Conservation (phyloP, 2,113 vertebrate species). For the Zootoca vivipara region DNA sequence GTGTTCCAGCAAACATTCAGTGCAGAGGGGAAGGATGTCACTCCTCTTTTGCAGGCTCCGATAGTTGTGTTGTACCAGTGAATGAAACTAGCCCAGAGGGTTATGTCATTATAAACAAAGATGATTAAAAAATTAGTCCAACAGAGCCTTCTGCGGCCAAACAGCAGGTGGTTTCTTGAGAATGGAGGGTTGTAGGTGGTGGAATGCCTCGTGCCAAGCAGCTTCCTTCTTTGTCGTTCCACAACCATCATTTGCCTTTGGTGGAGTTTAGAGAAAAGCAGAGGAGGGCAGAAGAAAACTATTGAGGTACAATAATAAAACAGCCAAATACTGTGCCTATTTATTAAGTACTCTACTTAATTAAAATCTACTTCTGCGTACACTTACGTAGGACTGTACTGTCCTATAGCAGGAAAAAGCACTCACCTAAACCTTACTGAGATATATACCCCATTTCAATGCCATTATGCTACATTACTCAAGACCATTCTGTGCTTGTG, state of each 20-base stretch:
- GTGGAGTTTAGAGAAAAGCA: background rate
- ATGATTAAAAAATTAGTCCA: background rate
- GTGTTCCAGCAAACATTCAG: background rate
- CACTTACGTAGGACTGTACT: background rate
- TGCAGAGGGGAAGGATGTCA: conserved; percentile 8
- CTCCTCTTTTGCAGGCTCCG: conserved; percentile 7
- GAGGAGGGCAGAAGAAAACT: background rate
- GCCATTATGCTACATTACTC: background rate
- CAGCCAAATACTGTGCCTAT: too few species aligned
- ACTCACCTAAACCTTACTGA: too few species aligned
- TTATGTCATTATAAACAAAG: conserved; percentile 67
- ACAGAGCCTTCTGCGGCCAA: background rate
- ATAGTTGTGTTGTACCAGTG: background rate
- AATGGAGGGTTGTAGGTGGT: too few species aligned
- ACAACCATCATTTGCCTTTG: background rate
- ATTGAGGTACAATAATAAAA: background rate
- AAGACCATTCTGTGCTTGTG: background rate
- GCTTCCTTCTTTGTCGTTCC: background rate
- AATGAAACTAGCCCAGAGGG: conserved; percentile 50
- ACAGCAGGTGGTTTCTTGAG: background rate
- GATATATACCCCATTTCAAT: background rate
- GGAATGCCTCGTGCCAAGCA: background rate
- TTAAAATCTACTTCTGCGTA: background rate
- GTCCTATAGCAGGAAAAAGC: too few species aligned
- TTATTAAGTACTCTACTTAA: too few species aligned